phyloP scores from a whole-genome alignment of 2,113 vertebrate species.

The Potamarius usumacintae region DNA sequence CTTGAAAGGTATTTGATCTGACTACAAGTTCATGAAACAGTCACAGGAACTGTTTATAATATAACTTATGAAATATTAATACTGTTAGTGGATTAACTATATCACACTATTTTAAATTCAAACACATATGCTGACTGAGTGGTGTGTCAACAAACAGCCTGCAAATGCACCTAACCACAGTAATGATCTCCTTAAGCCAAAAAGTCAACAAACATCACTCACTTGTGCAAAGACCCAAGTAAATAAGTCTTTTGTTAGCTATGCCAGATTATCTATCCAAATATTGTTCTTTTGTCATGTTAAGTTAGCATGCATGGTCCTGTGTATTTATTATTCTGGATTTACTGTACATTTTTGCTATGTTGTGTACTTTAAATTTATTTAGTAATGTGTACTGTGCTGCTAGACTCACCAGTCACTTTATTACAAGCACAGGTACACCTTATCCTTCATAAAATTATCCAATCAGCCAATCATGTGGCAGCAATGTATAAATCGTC shows the following conservation, averaged over 20 bases:
- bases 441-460: not conserved
- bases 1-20: not conserved
- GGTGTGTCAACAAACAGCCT: constrained; percentile 5
- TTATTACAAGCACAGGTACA: not conserved
- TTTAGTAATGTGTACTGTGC: not conserved
- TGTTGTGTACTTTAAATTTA: not conserved
- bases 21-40: not conserved
- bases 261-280: not conserved
- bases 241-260: constrained; percentile 19
- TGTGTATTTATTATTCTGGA: not conserved
- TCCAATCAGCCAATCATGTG: too few relatives aligned
- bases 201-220: constrained; percentile 43
- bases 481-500: too few relatives aligned
- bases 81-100: not conserved
- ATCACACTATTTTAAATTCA: constrained; percentile 3
- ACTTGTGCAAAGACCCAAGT: constrained; percentile 9
- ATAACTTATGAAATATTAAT: not conserved
- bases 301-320: not conserved
- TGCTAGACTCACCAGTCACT: not conserved
- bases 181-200: constrained; percentile 23
- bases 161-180: constrained; percentile 21
- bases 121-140: not conserved
- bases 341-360: not conserved
- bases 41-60: not conserved
- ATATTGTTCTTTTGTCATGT: not conserved